A percentile compares a stretch with the other conserved stretches of the same genome.
Conservation (phyloP, 2,113 vertebrate species). For the Pimephales promelas region DNA sequence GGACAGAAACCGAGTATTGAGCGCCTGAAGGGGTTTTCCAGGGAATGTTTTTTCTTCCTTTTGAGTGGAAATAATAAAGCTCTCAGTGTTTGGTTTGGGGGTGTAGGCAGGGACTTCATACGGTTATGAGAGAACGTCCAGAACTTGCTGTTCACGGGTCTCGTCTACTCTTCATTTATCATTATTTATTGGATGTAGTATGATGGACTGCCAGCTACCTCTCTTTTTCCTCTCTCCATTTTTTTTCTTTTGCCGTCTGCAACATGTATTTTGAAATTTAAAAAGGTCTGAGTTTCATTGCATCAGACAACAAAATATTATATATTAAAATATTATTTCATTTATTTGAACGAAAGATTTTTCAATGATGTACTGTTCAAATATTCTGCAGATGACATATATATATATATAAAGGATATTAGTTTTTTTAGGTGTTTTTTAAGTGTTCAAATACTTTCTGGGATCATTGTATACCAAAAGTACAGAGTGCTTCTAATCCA, state of each 20-base stretch:
- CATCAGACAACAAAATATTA: not conserved
- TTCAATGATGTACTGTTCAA: not conserved
- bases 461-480: not conserved
- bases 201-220: conserved; percentile 29
- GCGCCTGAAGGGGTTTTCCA: conserved; percentile 39
- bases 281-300: not conserved
- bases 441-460: not conserved
- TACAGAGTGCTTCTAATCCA: not conserved
- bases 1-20: not conserved
- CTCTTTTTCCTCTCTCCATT: conserved; percentile 3
- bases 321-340: not conserved
- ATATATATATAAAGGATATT: not conserved
- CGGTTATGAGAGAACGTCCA: conserved; percentile 30
- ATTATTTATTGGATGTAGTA: conserved; percentile 26
- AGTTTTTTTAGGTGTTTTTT: not conserved
- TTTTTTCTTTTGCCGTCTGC: conserved; percentile 12
- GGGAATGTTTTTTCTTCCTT: conserved; percentile 31
- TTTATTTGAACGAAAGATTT: not conserved
- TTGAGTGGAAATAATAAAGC: conserved; percentile 43
- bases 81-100: conserved; percentile 37
- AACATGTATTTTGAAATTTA: not conserved
- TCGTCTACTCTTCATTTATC: conserved; percentile 42
- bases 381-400: not conserved
- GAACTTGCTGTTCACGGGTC: conserved; percentile 16
- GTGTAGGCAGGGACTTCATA: not conserved